Base-by-base conservation (phyloP, 2,797 vertebrate genomes). In the Heteromormyrus szaboi region DNA sequence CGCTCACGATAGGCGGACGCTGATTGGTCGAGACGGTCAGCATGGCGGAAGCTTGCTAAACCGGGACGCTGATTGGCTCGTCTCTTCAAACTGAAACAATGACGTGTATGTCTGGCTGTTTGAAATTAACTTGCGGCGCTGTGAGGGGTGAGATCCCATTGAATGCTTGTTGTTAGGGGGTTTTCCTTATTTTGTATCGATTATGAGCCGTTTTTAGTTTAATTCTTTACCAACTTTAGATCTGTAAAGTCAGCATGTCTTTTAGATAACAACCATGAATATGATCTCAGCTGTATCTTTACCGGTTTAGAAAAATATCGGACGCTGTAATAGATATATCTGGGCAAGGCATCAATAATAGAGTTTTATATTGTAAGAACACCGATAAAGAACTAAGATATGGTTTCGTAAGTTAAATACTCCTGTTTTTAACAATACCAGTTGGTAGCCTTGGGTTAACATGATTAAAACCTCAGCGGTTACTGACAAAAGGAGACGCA, bases 11-110 rank as follows among this genome's bases (percentile, higher is more conserved):
- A 0, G 44, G 62, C 0, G 84, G 48, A 85, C 53, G 86, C 88
- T 94, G 92, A 96, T 97, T 97, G 96, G 96, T 11, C 91, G 48
- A 91, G 2, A 86, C 19, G 0, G 54, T 54, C 91, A 89, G 92
- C 81, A 44, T 17, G 14, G 2, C 84, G 84, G 84, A 85, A 85
- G 50, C 14, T 6, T 17, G 46, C 25, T 25, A 54, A 51, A 53
- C 7, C 8, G 88, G 56, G 54, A 2, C 46, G 89, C 89, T 93
- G 91, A 96, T 96, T 96, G 95, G 96, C 93, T 92, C 8, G 25
- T 91, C 90, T 44, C 93, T 96, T 96, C 95, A 95, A 96, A 96
- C 92, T 54, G 89, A 89, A 86, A 12, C 37, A 17, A 17, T 86
- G 51, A 86, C 25, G 41, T 81, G 2, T 46, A 3, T 22, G 76